Evolutionary conservation across 2,888 invertebrate genomes (phyloP), one percentile per base, ranked within the genome.

Genomic region (Actias luna): DNA sequence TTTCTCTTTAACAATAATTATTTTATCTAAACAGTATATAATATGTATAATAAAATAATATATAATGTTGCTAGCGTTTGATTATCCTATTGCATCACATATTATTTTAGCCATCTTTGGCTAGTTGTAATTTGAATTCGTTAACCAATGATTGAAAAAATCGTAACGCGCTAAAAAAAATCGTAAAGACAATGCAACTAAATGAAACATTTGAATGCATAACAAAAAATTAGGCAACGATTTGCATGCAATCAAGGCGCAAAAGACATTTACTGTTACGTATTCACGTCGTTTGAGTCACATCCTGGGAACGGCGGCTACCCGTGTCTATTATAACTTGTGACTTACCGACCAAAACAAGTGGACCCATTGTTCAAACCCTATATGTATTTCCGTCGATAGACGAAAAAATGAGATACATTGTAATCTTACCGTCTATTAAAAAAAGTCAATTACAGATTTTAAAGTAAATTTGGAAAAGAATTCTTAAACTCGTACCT

Each of bases 361-460:
- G 80, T 68, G 71, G 64, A 65, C 66, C 81, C 82, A 88, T 89
- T 88, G 88, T 87, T 85, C 74, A 66, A 71, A 68, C 82, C 79
- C 65, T 79, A 79, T 85, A 78, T 80, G 85, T 77, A 83, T 82
- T 84, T 88, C 88, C 88, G 85, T 69, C 75, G 76, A 75, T 74
- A 65, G 68, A 76, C 74, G 78, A 84, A 82, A 84, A 84, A 83
- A 77, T 76, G 62, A 76, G 72, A 79, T 77, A 75, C 67, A 74
- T 75, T 60, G 50, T 33, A 29, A 22, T 68, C 58, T 50, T 42
- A 29, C 55, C 27, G 1, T 29, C 27, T 29, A 27, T 16, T 55
- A 58, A 61, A 4, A 39, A 39, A 39, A 16, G 14, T 39, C 2
- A 4, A 39, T 39, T 39, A 39, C 16, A 39, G 16, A 39, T 39